Base-by-base conservation (phyloP, 2,888 invertebrate species). In the Xanthorhoe spadicearia region DNA sequence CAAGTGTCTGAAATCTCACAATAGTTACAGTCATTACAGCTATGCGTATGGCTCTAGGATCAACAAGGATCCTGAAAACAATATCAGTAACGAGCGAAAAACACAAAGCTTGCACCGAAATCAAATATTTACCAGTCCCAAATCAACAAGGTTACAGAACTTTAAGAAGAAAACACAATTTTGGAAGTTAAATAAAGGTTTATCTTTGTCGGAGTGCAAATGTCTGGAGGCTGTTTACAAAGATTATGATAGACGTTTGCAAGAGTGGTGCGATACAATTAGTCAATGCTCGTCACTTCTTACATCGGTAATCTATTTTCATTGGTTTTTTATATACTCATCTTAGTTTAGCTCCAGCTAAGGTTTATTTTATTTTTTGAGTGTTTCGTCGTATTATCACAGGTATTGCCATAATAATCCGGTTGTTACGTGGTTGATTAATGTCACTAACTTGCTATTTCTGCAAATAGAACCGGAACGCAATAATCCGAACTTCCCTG, bases 211-310 rank as follows among this genome's bases (percentile, higher is more conserved):
- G 0, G 86, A 90, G 71, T 86, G 87, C 72, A 87, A 90, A 77
- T 92, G 92, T 66, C 82, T 93, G 68, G 88, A 93, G 78, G 79
- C 88, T 5, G 84, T 93, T 61, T 93, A 93, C 71, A 81, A 88
- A 69, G 89, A 92, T 67, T 93, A 93, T 68, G 93, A 93, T 68
- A 86, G 81, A 75, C 86, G 92, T 19, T 79, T 93, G 65, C 89
- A 92, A 71, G 87, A 89, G 69, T 93, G 93, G 93, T 93, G 93
- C 74, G 93, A 93, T 64, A 89, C 90, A 46, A 82, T 93, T 55
- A 92, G 92, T 77, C 84, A 87, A 66, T 91, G 88, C 71, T 86
- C 92, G 32, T 87, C 91, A 43, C 72, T 85, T 60, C 69, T 87
- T 15, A 84, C 79, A 68, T 83, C 88, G 88, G 90, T 90, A 89